Percentiles rank a stretch among this genome's conserved stretches.
Conservation (phyloP, 2,888 invertebrate species). For the Cryptophagus acutangulus region DNA sequence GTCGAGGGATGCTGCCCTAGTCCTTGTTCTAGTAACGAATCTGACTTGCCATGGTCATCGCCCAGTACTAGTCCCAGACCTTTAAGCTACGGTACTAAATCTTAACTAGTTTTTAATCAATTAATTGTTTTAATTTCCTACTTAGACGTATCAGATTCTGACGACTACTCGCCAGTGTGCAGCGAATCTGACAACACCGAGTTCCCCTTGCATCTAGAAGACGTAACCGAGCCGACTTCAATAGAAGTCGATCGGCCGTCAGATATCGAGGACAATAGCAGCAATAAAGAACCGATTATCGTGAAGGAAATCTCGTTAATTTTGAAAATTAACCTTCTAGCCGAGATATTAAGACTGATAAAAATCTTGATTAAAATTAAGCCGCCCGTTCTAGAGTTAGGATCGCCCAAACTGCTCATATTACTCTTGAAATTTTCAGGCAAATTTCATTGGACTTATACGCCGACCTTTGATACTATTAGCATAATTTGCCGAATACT, state of each 20-base stretch:
- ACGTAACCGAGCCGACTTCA: slow-evolving; percentile 6
- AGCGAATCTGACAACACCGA: slow-evolving; percentile 50
- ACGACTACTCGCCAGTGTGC: slow-evolving; percentile 64
- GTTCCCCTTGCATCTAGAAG: slow-evolving; percentile 10
- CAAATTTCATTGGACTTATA: slow-evolving; percentile 19
- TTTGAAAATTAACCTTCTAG: slow-evolving; percentile 27
- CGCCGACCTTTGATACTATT: slow-evolving; percentile 17
- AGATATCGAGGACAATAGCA: slow-evolving; percentile 12
- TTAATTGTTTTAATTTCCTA: slow-evolving; percentile 11
- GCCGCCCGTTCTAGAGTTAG: slow-evolving; percentile 29
- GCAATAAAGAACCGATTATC: slow-evolving; percentile 8
- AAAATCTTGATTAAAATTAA: slow-evolving; percentile 28
- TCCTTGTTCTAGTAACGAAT: slow-evolving; percentile 34
- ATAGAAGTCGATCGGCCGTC: background rate
- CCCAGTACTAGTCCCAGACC: slow-evolving; percentile 24
- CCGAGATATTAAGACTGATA: slow-evolving; percentile 31
- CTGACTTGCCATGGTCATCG: slow-evolving; percentile 28
- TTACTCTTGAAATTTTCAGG: slow-evolving; percentile 31
- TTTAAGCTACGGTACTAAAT: slow-evolving; percentile 23
- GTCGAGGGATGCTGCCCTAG: slow-evolving; percentile 25
- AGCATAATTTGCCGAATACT: slow-evolving; percentile 23
- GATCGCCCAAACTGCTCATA: slow-evolving; percentile 27
- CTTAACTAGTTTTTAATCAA: background rate
- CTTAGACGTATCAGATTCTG: slow-evolving; percentile 50
- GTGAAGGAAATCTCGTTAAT: slow-evolving; percentile 11